A percentile compares a stretch with the other conserved stretches of the same genome.
phyloP scores from a whole-genome alignment of 2,113 vertebrate species.

The Ancistrus triradiatus region DNA sequence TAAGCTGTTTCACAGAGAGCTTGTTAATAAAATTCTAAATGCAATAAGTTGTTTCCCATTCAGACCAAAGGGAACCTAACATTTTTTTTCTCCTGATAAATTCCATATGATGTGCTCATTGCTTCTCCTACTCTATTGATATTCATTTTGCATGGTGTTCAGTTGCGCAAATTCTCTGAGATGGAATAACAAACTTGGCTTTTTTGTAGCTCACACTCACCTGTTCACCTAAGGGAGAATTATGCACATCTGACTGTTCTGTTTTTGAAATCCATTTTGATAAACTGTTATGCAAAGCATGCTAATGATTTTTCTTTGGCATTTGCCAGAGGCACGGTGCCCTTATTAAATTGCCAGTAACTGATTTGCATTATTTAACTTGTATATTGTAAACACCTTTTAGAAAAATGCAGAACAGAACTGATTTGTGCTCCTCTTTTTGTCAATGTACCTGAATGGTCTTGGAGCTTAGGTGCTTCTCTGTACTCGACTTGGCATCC shows the following conservation, averaged over 20 bases:
- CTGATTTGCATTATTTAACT: too few relatives aligned
- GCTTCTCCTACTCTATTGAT: slow-evolving; percentile 13
- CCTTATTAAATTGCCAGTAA: too few relatives aligned
- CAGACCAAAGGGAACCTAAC: background rate
- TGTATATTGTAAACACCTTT: too few relatives aligned
- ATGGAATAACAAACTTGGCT: background rate
- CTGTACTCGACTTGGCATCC: slow-evolving; percentile 7
- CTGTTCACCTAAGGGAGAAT: too few relatives aligned
- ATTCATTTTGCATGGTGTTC: slow-evolving; percentile 19
- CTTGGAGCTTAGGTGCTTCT: background rate
- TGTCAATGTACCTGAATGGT: background rate
- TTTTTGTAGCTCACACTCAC: background rate
- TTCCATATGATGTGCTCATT: slow-evolving; percentile 12
- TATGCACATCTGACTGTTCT: too few relatives aligned
- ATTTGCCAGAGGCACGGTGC: background rate
- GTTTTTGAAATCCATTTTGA: background rate
- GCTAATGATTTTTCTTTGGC: background rate
- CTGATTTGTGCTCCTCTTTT: too few relatives aligned
- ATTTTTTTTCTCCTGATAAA: background rate
- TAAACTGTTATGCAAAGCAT: slow-evolving; percentile 1
- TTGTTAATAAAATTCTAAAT: background rate
- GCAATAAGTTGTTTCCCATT: background rate
- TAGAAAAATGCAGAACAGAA: too few relatives aligned
- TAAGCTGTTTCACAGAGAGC: background rate
- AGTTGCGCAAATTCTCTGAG: slow-evolving; percentile 6